These are phyloP conservation scores for Rhogogaster chlorosoma DNA, from an alignment of 2,888 invertebrate genomes.

Conservation along the genomic window DNA sequence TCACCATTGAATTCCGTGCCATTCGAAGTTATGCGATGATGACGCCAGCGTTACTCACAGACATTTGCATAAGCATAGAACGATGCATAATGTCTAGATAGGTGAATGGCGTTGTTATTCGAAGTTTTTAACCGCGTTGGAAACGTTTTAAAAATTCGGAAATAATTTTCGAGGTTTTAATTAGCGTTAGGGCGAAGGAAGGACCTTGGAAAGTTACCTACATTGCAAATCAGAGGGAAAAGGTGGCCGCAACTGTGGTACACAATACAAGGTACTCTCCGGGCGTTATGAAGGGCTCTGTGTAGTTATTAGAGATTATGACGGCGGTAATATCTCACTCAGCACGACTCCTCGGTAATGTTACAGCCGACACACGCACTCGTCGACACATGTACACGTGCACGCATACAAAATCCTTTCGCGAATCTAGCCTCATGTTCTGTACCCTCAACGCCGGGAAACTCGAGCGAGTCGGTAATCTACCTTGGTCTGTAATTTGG, in stretches of 20 bases:
- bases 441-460: conserved; percentile 30
- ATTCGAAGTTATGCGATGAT: conserved; percentile 12
- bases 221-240: conserved; percentile 63
- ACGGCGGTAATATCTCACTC: conserved; percentile 76
- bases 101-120: not conserved
- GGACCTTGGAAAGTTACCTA: conserved; percentile 58
- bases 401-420: not conserved
- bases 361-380: conserved; percentile 67
- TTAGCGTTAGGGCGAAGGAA: conserved; percentile 7
- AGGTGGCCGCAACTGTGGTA: conserved; percentile 57
- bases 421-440: conserved; percentile 48
- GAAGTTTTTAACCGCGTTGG: not conserved
- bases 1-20: conserved; percentile 12
- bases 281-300: conserved; percentile 75
- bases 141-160: not conserved
- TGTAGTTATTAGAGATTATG: conserved; percentile 76
- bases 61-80: not conserved
- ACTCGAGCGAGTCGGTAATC: conserved; percentile 43
- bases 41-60: conserved; percentile 9
- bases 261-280: conserved; percentile 63
- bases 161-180: not conserved
- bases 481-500: conserved; percentile 47
- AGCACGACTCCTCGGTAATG: conserved; percentile 74
- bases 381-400: conserved; percentile 60
- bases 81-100: not conserved